Base-by-base conservation (phyloP, 2,113 vertebrate genomes). In the Chlorodrepanis virens region DNA sequence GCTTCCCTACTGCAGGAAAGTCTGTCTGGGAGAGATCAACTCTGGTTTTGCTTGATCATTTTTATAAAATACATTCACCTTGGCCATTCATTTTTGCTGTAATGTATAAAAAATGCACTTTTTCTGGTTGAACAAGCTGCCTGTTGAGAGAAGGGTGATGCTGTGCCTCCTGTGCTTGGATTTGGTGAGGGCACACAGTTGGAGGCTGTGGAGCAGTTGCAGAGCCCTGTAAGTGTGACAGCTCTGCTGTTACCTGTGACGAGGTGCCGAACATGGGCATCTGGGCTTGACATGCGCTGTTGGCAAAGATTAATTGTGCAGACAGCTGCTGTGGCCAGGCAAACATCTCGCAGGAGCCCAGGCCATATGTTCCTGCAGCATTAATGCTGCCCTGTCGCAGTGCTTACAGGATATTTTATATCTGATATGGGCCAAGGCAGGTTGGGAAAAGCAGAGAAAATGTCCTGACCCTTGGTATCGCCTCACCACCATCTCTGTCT, bases 281-380 rank as follows among this genome's bases (percentile, higher is more conserved):
- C 84, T 94, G 94, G 35, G 59, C 35, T 33, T 57, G 47, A 20
- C 12, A 2, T 21, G 75, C 50, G 20, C 87, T 83, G 67, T 19
- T 90, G 87, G 69, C 50, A 54, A 53, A 57, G 93, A 91, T 85
- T 19, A 90, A 96, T 87, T 91, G 90, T 85, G 61, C 79, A 17
- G 79, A 11, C 87, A 91, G 90, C 57, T 93, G 90, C 90, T 91
- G 54, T 88, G 79, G 44, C 82, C 94, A 74, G 87, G 24, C 50
- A 31, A 47, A n/a, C 39, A 59, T 85, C 92, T 59, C 12, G 0
- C 84, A 87, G 81, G 65, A 82, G 56, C 33, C 28, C 39, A 19
- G 82, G 60, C 93, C 72, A 68, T 95, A 61, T 84, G 89, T 67
- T 89, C 72, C 67, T 76, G 70, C 9, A 2, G 64, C 54, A 19